Conservation (phyloP, 2,888 invertebrate genomes). For the Leucophora obtusa region DNA sequence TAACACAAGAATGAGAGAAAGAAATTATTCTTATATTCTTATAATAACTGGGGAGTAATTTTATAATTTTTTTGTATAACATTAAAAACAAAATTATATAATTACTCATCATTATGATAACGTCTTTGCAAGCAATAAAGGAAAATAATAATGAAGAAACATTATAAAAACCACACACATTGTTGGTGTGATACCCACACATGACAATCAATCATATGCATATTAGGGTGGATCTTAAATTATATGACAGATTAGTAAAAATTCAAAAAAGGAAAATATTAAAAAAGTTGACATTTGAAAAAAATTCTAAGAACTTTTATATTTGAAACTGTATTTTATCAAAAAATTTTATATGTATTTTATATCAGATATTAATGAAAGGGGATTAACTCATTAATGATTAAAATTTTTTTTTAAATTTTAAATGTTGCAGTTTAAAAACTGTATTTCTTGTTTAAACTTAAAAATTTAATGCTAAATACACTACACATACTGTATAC, state of each 20-base stretch:
- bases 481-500: too few species aligned
- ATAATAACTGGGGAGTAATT: not conserved
- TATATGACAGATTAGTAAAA: not conserved
- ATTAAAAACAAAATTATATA: conserved; percentile 13
- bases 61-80: not conserved
- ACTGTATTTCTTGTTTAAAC: too few species aligned
- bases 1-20: not conserved
- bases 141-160: not conserved
- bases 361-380: too few species aligned
- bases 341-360: too few species aligned
- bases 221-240: not conserved
- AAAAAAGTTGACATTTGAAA: too few species aligned
- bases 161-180: conserved; percentile 34
- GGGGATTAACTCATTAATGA: too few species aligned
- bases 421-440: too few species aligned
- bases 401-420: too few species aligned
- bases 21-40: not conserved
- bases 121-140: not conserved
- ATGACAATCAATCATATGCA: not conserved
- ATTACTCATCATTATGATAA: conserved; percentile 37
- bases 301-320: too few species aligned
- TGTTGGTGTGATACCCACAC: not conserved
- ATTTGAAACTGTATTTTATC: too few species aligned
- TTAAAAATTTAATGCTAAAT: too few species aligned
- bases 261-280: too few species aligned